Conservation (phyloP, 2,797 vertebrate species). For the Hemibagrus guttatus region DNA sequence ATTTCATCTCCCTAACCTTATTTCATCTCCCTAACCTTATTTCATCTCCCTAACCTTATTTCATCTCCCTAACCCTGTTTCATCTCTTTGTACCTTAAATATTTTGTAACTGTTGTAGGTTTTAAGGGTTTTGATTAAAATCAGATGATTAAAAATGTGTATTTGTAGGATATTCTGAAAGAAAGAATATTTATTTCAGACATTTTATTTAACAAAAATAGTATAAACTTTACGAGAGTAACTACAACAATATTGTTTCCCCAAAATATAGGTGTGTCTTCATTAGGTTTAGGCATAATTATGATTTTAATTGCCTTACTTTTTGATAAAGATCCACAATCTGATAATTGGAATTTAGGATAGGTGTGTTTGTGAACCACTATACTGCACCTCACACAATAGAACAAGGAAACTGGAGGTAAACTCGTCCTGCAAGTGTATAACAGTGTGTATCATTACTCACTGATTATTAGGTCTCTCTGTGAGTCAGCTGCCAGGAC, state of each 20-base stretch:
- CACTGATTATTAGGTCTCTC: not conserved
- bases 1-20: no score
- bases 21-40: no score
- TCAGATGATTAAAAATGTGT: not conserved
- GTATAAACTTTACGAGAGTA: not conserved
- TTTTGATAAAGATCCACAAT: not conserved
- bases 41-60: no score
- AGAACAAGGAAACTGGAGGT: not conserved
- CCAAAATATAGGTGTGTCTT: not conserved
- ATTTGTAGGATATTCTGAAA: not conserved
- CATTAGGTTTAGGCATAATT: not conserved
- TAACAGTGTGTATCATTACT: not conserved
- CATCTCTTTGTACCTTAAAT: not conserved
- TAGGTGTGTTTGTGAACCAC: not conserved
- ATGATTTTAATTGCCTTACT: not conserved
- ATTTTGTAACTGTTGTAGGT: not conserved
- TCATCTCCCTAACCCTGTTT: no score
- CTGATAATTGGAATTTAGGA: not conserved
- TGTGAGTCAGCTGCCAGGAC: not conserved
- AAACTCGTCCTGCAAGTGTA: not conserved
- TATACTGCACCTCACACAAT: not conserved
- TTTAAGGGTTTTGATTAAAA: not conserved
- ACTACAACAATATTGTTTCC: not conserved
- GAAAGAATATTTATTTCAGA: not conserved
- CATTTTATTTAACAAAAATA: slow-evolving; percentile 1